Evolutionary conservation across 30 jellyfish, hydroid and myxozoan genomes (phyloP), one percentile per base, ranked within the genome.

Genomic region (Aurelia sp.): DNA sequence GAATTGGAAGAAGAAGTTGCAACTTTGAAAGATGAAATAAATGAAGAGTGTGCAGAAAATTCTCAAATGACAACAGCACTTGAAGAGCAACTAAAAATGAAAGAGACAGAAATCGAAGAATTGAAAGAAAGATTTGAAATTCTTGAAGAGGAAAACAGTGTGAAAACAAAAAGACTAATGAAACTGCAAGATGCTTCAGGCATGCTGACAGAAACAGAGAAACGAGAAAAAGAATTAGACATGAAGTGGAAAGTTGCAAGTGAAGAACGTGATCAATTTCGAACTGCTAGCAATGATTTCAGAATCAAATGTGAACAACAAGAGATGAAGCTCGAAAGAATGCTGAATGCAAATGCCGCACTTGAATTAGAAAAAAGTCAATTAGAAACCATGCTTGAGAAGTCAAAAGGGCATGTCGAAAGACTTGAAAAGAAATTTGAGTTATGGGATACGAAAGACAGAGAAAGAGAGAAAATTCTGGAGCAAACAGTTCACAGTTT

Each of bases 381-480:
- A 51, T 21, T 72, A 13, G 68, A 19, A 2, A n/a, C 50, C 21
- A 4, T 41, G 69, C 47, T 72, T 20, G 69, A 23, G 9, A 40
- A 27, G 6, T 72, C 58, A 6, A 72, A 72, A n/a, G 69, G 8
- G 0, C 58, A 35, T 6, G 51, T 48, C 5, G 70, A 48, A 15
- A 72, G 18, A 16, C 33, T 72, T 17, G 70, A 72, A 16, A 72
- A 13, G 51, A 72, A 72, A 22, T 11, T 44, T 17, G 70, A 47
- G 30, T 51, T 16, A 20, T 61, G 70, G 60, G 50, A 44, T n/a
- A 52, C 21, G 16, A 72, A 72, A 66, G 55, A 31, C 3, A 59
- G 27, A 22, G 83, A 72, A 47, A 72, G 83, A 72, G 80, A 70
- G n/a, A 48, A 20, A 6, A 58, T 58, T 11, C 35, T 72, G 50